Base-by-base conservation (phyloP, 2,888 invertebrate species). In the Papilio demoleus region DNA sequence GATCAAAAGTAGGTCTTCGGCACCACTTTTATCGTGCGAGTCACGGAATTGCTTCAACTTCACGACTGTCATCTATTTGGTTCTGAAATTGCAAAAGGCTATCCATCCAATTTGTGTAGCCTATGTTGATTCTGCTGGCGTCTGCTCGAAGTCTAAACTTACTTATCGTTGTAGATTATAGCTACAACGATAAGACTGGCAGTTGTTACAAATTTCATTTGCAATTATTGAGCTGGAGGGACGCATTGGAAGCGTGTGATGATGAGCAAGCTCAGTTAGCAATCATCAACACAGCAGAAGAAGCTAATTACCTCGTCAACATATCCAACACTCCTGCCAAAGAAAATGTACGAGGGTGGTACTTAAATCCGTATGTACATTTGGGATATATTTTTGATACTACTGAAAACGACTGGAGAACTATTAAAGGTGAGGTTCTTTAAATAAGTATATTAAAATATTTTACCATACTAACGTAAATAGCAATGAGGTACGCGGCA, bases 121-220 rank as follows among this genome's bases (percentile, higher is more conserved):
- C n/a, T n/a, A n/a, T n/a, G n/a, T n/a, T n/a, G n/a, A n/a, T n/a
- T n/a, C n/a, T n/a, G n/a, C n/a, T n/a, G n/a, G n/a, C n/a, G n/a
- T n/a, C n/a, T n/a, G n/a, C n/a, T n/a, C n/a, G n/a, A n/a, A n/a
- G n/a, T n/a, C n/a, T n/a, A n/a, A n/a, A n/a, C n/a, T n/a, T n/a
- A 9, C 8, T 19, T 50, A 4, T 27, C 14, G 27, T 53, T 53
- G 6, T 53, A 53, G 53, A 31, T n/a, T 53, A 53, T n/a, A 27
- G 9, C n/a, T 53, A 27, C 53, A 53, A n/a, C 1, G n/a, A n/a
- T 27, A 3, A 53, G 12, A 31, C 31, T 4, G 53, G n/a, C 8
- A 27, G 5, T 2, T 53, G 53, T 53, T 53, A 53, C 53, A 53
- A 53, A 53, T 53, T 53, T 53, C 53, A 53, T 53, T 53, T 53